These are phyloP conservation scores for Ianthella basta DNA, from an alignment of 37 sponge, comb jelly and placozoan species.

Conservation along the genomic window DNA sequence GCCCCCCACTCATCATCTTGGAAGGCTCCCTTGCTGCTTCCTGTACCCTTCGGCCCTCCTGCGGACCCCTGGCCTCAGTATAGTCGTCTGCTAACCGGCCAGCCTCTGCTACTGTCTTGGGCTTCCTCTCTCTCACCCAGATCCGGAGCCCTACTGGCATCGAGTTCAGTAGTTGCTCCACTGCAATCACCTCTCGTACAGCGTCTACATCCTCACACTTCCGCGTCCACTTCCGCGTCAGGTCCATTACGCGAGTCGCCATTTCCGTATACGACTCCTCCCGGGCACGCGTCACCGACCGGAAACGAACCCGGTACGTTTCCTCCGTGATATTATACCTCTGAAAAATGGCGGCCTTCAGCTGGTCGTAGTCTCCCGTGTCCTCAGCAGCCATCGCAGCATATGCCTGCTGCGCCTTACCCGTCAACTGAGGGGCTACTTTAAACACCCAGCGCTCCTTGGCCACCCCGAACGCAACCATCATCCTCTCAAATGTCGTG, in stretches of 20 bases:
- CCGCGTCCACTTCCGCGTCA: conserved; percentile 39
- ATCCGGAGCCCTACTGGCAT: conserved; percentile 36
- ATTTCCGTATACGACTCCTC: conserved; percentile 38
- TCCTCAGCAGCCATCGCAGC: conserved; percentile 9
- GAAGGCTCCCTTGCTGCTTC: too few species aligned
- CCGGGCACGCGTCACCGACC: background rate
- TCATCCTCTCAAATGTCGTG: background rate
- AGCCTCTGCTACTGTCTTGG: background rate
- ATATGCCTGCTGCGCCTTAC: conserved; percentile 24
- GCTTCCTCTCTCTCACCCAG: conserved; percentile 42
- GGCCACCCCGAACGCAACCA: background rate
- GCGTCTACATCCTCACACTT: background rate
- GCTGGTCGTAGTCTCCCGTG: background rate
- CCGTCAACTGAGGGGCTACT: conserved; percentile 1
- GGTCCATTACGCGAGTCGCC: conserved; percentile 16
- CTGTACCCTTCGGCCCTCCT: too few species aligned
- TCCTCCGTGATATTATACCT: conserved; percentile 23
- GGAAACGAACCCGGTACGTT: conserved; percentile 20
- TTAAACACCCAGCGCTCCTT: background rate
- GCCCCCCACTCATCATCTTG: too few species aligned
- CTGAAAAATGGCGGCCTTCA: conserved; percentile 21
- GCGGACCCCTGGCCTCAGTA: background rate
- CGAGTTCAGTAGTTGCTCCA: conserved; percentile 43
- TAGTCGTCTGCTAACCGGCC: background rate
- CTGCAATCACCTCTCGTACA: conserved; percentile 12